Percentiles rank a stretch among this genome's conserved stretches.
Conservation (phyloP, 2,888 invertebrate genomes). For the Stenolophus ochropezus region DNA sequence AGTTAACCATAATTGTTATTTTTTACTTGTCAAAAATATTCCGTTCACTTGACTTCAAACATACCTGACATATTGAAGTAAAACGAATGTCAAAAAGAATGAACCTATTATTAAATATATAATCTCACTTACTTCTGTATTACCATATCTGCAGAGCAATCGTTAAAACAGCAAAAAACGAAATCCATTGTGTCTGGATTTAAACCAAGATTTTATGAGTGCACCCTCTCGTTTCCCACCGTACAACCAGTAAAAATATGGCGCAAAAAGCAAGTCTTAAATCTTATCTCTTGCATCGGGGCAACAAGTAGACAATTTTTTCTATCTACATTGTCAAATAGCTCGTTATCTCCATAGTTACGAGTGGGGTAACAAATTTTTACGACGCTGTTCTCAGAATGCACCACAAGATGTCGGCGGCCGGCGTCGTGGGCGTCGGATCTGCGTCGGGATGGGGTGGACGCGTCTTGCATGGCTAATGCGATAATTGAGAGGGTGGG, state of each 20-base stretch:
- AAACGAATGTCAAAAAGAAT: too few species aligned
- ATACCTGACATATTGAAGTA: too few species aligned
- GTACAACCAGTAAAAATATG: background rate
- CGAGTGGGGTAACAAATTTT: constrained; percentile 37
- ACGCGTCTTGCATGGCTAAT: constrained; percentile 34
- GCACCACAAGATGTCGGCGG: constrained; percentile 33
- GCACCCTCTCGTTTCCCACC: background rate
- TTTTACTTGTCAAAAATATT: too few species aligned
- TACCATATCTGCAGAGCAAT: too few species aligned
- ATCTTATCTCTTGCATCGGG: background rate
- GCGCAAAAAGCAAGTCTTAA: background rate
- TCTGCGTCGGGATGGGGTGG: background rate
- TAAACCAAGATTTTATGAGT: background rate
- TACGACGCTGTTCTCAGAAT: constrained; percentile 19
- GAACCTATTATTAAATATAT: too few species aligned
- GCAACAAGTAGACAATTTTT: constrained; percentile 47
- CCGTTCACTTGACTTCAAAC: too few species aligned
- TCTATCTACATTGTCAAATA: constrained; percentile 42
- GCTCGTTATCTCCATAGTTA: constrained; percentile 36
- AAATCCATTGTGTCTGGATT: too few species aligned
- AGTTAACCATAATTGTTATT: too few species aligned
- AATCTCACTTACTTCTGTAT: too few species aligned
- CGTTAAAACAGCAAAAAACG: too few species aligned
- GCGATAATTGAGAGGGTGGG: constrained; percentile 18
- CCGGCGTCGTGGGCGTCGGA: constrained; percentile 19